Conservation (phyloP, 2,888 invertebrate genomes). For the Pyralis farinalis region DNA sequence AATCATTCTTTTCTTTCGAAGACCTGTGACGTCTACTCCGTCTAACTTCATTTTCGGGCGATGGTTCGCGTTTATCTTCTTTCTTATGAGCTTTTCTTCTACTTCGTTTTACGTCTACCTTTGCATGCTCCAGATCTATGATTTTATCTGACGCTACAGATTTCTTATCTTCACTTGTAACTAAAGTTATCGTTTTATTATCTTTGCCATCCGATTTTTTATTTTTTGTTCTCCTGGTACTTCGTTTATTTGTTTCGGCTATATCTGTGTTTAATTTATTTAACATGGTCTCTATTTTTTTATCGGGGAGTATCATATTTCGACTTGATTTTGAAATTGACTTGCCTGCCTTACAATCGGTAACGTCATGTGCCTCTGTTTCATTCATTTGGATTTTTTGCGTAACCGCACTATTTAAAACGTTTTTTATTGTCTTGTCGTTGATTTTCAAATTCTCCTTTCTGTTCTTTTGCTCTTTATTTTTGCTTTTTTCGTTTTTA, state of each 20-base stretch:
- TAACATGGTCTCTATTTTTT: neutral
- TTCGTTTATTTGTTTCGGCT: neutral
- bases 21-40: constrained; percentile 49
- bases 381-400: too few relatives aligned
- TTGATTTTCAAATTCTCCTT: constrained; percentile 12
- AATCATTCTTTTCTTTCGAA: constrained; percentile 25
- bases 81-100: constrained; percentile 12
- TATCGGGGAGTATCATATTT: neutral
- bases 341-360: neutral
- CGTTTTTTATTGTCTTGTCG: constrained; percentile 8
- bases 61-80: constrained; percentile 19
- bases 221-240: neutral
- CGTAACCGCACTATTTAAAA: too few relatives aligned
- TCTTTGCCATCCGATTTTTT: neutral
- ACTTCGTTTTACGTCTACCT: constrained; percentile 8
- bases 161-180: neutral
- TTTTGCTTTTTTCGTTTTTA: constrained; percentile 30
- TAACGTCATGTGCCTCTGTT: neutral
- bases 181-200: neutral
- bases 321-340: neutral
- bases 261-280: neutral
- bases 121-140: neutral
- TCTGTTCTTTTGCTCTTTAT: constrained; percentile 11
- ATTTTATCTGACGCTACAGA: neutral
- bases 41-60: constrained; percentile 34